phyloP scores from a whole-genome alignment of 2,797 vertebrate species.

The Lindbergichthys nudifrons region DNA sequence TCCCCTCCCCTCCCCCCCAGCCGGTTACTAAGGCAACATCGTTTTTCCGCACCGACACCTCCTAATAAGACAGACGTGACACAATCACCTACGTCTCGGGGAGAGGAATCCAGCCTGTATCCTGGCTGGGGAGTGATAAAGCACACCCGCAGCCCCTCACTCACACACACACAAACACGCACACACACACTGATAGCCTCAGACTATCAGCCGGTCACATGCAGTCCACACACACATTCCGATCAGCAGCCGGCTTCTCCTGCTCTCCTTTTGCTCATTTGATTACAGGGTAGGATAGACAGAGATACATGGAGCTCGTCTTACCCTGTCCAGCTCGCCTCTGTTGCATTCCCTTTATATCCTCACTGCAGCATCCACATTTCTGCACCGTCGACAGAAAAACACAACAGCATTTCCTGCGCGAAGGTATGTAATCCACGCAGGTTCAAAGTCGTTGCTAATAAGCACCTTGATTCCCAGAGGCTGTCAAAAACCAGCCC shows the following conservation, averaged over 20 bases:
- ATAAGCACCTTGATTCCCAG: constrained; percentile 47
- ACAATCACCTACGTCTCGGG: constrained; percentile 67
- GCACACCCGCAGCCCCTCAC: constrained; percentile 47
- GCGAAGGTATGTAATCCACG: constrained; percentile 62
- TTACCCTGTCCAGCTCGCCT: constrained; percentile 75
- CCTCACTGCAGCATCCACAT: constrained; percentile 72
- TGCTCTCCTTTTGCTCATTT: constrained; percentile 58
- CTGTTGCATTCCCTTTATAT: constrained; percentile 72
- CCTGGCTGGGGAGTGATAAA: constrained; percentile 62
- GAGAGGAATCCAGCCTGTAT: constrained; percentile 66
- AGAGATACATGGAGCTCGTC: constrained; percentile 61
- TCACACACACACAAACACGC: constrained; percentile 26
- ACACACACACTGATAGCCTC: constrained; percentile 63
- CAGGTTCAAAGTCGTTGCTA: constrained; percentile 61
- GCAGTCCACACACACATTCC: constrained; percentile 68
- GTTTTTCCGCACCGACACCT: constrained; percentile 69
- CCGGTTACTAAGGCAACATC: constrained; percentile 73
- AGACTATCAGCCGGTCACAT: constrained; percentile 67
- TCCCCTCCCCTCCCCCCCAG: constrained; percentile 41
- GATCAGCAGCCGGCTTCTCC: constrained; percentile 62
- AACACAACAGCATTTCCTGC: constrained; percentile 61
- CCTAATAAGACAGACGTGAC: constrained; percentile 76
- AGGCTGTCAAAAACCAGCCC: constrained; percentile 45
- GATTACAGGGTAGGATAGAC: constrained; percentile 61
- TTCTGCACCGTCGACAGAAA: constrained; percentile 65